These are phyloP conservation scores for Lordiphosa clarofinis DNA, from an alignment of 1,140 invertebrate genomes.

Conservation along the genomic window DNA sequence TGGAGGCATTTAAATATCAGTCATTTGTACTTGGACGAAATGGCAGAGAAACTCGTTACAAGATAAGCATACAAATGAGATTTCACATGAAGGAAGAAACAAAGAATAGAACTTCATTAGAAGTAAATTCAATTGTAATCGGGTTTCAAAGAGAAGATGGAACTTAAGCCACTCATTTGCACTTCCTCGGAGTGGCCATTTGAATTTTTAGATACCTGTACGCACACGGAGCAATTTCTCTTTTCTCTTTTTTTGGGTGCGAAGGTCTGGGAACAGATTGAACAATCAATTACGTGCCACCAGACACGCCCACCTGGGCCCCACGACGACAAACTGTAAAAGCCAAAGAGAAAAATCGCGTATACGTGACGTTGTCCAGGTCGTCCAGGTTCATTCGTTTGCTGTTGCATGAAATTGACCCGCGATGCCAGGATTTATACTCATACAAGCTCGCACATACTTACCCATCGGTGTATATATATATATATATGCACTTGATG, in stretches of 20 bases:
- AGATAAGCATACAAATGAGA: no score
- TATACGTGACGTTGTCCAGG: slow-evolving; percentile 71
- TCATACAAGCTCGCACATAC: slow-evolving; percentile 30
- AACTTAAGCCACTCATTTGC: no score
- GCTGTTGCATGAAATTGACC: slow-evolving; percentile 74
- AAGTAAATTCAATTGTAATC: no score
- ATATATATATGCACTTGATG: slow-evolving; percentile 37
- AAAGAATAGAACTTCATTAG: no score
- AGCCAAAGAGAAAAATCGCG: slow-evolving; percentile 44
- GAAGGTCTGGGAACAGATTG: slow-evolving; percentile 71
- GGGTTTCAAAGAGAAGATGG: no score
- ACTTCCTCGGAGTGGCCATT: slow-evolving; percentile 26
- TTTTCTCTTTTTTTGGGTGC: slow-evolving; percentile 50
- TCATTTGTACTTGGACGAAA: no score
- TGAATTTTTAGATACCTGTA: slow-evolving; percentile 56
- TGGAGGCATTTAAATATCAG: slow-evolving; percentile 10
- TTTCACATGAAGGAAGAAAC: no score
- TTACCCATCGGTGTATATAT: not conserved
- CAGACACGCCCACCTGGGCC: slow-evolving; percentile 53
- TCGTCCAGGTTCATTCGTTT: slow-evolving; percentile 35
- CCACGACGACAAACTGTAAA: slow-evolving; percentile 32
- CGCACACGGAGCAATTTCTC: slow-evolving; percentile 57
- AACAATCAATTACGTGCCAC: slow-evolving; percentile 74
- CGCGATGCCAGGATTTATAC: slow-evolving; percentile 67
- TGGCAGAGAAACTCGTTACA: no score